Evolutionary conservation across 2,888 invertebrate species (phyloP).

Genomic region (Cephus rjabovi): DNA sequence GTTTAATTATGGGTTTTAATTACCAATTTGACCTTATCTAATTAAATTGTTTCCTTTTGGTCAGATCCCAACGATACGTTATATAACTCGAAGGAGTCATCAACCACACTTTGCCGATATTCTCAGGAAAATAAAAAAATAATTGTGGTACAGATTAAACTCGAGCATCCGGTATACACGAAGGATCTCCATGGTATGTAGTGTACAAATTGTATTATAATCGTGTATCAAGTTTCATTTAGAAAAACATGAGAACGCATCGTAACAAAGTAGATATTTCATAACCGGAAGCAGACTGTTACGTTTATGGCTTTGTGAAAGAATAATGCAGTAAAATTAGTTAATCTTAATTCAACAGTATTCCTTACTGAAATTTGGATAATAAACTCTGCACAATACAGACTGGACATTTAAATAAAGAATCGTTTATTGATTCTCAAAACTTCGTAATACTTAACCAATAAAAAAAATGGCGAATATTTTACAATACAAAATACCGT

Average conservation of each 20-base stretch:
- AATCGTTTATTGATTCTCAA: background rate
- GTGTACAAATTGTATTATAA: background rate
- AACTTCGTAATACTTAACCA: background rate
- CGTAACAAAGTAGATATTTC: background rate
- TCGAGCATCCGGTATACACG: background rate
- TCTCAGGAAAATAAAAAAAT: conserved; percentile 49
- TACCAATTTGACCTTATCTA: background rate
- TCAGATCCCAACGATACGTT: conserved; percentile 56
- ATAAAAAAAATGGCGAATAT: background rate
- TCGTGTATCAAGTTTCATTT: background rate
- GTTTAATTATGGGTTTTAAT: background rate
- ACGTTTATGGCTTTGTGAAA: background rate
- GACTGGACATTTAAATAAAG: background rate
- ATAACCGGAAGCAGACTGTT: background rate
- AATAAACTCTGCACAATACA: background rate
- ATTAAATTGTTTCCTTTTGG: conserved; percentile 26
- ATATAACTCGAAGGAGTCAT: conserved; percentile 53
- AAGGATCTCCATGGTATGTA: background rate
- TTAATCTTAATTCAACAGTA: background rate
- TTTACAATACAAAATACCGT: background rate
- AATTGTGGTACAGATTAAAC: conserved; percentile 7
- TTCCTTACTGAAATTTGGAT: background rate
- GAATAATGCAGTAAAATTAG: background rate
- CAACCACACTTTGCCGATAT: conserved; percentile 51
- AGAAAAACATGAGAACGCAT: background rate